Evolutionary conservation across 2,113 vertebrate species (phyloP).

Genomic region (Proterorhinus semilunaris): DNA sequence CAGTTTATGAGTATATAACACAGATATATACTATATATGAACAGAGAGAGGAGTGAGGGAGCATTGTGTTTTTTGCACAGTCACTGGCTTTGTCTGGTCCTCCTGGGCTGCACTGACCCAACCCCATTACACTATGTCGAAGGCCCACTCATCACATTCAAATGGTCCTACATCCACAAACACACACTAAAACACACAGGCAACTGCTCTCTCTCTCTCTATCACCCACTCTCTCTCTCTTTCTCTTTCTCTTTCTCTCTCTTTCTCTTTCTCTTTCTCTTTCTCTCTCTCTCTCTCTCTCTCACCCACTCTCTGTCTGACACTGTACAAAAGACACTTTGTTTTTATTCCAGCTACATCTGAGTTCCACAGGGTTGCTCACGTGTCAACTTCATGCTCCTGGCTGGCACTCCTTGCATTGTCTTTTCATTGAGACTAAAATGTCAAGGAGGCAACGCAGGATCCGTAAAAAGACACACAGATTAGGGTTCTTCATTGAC

Average conservation of each 20-base stretch:
- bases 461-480: constrained; percentile 22
- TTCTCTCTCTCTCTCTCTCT: neutral
- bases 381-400: constrained; percentile 33
- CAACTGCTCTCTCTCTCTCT: constrained; percentile 35
- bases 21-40: neutral
- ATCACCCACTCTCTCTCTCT: constrained; percentile 53
- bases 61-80: constrained; percentile 70
- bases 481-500: constrained; percentile 24
- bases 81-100: constrained; percentile 72
- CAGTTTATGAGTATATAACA: neutral
- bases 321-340: constrained; percentile 70
- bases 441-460: constrained; percentile 10
- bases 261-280: no score
- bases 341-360: constrained; percentile 45
- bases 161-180: constrained; percentile 51
- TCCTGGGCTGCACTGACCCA: constrained; percentile 60
- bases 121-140: constrained; percentile 62
- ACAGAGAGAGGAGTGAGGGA: constrained; percentile 22
- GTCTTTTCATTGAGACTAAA: constrained; percentile 18
- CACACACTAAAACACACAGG: constrained; percentile 31
- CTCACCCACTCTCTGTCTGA: constrained; percentile 51
- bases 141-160: constrained; percentile 76
- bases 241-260: neutral
- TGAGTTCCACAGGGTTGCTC: constrained; percentile 47
- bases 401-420: constrained; percentile 23